Evolutionary conservation across 2,113 vertebrate genomes (phyloP), one percentile per base, ranked within the genome.

Genomic region (Poeciliopsis prolifica): DNA sequence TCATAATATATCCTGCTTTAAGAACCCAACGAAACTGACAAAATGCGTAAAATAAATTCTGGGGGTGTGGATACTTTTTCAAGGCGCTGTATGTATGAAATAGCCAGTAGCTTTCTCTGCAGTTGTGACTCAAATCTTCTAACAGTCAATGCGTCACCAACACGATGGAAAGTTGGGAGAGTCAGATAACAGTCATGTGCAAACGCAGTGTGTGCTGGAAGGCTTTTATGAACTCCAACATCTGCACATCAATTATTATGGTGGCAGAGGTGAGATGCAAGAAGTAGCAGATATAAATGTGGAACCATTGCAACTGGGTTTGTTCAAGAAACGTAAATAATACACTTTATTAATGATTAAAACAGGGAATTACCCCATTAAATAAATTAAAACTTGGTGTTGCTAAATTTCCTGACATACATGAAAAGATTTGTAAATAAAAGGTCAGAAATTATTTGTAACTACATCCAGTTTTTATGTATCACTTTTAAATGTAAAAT

Each of bases 131-230:
- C 81, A 72, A 48, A 86, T 79, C 77, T 77, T 78, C 70, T 67
- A 40, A 35, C 58, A 81, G 87, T 91, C 89, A 84, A 92, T 94
- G 78, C 72, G 48, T 69, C 88, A 72, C 77, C 74, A 76, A 76
- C 69, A 74, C 78, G 84, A 86, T 83, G 81, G 90, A 93, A 93
- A 90, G 71, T 85, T 58, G 75, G 67, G 61, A 35, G 63, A 2
- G 58, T 78, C 62, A 37, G 48, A 29, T 24, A 28, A 65, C 61
- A 24, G 17, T 76, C 58, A 66, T 80, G 70, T 61, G 68, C 33
- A 24, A 54, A 78, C 40, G 61, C n/a, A 13, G 33, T 54, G 63
- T 0, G 12, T 68, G 63, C 26, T 35, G 28, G 40, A 51, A 67
- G 82, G 60, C 77, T 78, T 73, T 70, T 81, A 44, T 24, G 10